Conservation (phyloP, 2,113 vertebrate genomes). For the Paracanthobrama guichenoti region DNA sequence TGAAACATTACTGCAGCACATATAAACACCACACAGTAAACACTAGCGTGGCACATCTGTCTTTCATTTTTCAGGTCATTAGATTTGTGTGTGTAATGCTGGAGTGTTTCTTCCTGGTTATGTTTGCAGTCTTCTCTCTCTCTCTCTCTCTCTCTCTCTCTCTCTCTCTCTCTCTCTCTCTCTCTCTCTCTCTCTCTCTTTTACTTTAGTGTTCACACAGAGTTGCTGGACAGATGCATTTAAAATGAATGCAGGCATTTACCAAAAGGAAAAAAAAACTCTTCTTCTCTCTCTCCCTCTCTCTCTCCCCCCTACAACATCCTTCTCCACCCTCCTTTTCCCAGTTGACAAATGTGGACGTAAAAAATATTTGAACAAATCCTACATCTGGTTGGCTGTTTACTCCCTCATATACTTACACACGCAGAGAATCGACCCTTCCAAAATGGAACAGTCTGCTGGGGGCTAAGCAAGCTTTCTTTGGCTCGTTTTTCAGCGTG, state of each 20-base stretch:
- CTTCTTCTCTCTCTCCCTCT: not conserved
- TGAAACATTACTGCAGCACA: not conserved
- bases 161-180: too few species aligned
- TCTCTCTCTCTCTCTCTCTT: not conserved
- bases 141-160: not conserved
- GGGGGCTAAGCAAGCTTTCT: conserved; percentile 18
- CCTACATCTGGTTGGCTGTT: conserved; percentile 27
- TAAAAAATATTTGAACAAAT: not conserved
- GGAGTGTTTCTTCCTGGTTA: not conserved
- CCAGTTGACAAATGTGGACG: not conserved
- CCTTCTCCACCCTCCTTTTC: conserved; percentile 26
- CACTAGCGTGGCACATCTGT: conserved; percentile 13
- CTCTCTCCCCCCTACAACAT: not conserved
- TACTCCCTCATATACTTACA: not conserved
- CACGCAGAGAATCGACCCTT: conserved; percentile 13
- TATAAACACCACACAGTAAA: not conserved
- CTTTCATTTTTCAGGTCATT: conserved; percentile 1
- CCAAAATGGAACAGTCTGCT: conserved; percentile 38
- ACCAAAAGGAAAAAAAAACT: not conserved
- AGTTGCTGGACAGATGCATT: not conserved
- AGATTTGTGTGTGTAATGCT: not conserved
- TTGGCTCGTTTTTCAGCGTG: not conserved
- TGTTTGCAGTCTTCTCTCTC: not conserved
- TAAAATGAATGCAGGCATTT: conserved; percentile 12
- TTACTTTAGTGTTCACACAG: not conserved